These are phyloP conservation scores for Bufo gargarizans DNA, from an alignment of 2,113 vertebrate genomes.

Conservation along the genomic window DNA sequence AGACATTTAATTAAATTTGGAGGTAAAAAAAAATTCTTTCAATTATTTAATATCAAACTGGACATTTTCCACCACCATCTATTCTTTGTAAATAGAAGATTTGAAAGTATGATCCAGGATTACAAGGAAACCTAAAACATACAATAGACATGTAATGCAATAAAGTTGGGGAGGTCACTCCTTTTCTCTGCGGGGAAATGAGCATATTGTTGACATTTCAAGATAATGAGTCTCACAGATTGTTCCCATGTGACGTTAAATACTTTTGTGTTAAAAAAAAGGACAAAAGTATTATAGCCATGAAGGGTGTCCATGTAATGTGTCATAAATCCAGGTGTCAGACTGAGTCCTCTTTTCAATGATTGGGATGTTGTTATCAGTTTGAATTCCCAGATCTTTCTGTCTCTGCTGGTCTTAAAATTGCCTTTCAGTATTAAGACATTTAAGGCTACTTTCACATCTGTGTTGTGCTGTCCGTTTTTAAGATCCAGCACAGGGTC, in stretches of 20 bases:
- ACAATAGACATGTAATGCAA: neutral
- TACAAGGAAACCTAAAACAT: neutral
- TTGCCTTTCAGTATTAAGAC: no score
- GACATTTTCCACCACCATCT: neutral
- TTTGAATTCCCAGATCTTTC: no score
- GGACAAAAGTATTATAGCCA: no score
- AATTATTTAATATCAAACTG: neutral
- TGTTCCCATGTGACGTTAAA: neutral
- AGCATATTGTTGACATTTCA: neutral
- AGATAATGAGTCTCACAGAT: neutral
- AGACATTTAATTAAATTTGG: neutral
- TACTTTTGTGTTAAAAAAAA: no score
- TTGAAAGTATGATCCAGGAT: neutral
- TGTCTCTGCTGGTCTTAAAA: no score
- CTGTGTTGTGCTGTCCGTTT: no score
- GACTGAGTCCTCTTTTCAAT: no score
- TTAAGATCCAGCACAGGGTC: no score
- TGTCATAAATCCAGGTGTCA: no score
- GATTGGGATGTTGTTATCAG: no score
- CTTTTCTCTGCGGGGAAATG: neutral
- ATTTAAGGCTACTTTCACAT: no score
- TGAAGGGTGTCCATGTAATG: no score
- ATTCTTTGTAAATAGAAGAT: neutral
- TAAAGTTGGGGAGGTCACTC: neutral
- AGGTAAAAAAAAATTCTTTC: neutral